Evolutionary conservation across 2,113 vertebrate genomes (phyloP).

Genomic region (Poeciliopsis retropinna): DNA sequence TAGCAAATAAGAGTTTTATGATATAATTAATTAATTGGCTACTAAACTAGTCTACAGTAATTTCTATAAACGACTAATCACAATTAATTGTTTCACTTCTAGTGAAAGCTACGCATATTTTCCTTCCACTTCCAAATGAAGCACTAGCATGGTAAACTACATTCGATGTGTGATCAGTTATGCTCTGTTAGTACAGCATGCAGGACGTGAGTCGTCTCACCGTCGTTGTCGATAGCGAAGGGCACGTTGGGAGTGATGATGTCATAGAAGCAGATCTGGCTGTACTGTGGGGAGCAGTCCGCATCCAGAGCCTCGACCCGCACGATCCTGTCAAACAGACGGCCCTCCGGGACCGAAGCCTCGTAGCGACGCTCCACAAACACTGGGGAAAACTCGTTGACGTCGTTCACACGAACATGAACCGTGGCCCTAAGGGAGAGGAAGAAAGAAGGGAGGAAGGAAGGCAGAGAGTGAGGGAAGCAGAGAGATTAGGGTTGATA

Average conservation of each 20-base stretch:
- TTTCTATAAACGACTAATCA: no score
- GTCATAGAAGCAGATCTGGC: conserved; percentile 99
- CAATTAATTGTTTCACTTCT: no score
- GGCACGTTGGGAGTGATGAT: conserved; percentile 97
- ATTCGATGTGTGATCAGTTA: background rate
- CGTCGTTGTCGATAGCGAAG: conserved; percentile 96
- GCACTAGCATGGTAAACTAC: background rate
- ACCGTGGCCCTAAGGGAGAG: conserved; percentile 87
- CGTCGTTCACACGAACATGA: conserved; percentile 95
- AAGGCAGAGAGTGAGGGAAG: background rate
- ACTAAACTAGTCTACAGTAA: no score
- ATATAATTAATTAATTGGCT: no score
- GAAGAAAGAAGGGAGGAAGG: conserved; percentile 4
- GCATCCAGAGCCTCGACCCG: conserved; percentile 95
- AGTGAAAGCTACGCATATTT: background rate
- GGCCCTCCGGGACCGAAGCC: conserved; percentile 92
- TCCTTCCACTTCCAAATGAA: background rate
- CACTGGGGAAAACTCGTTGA: conserved; percentile 97
- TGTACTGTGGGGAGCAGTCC: conserved; percentile 97
- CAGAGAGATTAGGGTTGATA: conserved; percentile 5
- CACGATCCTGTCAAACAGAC: conserved; percentile 92
- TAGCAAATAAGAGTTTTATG: no score
- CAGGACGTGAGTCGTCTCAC: conserved; percentile 76
- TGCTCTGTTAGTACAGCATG: background rate
- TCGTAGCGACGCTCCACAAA: conserved; percentile 93